Base-by-base conservation (phyloP, 2,797 vertebrate species). In the Premnoplex brunnescens region DNA sequence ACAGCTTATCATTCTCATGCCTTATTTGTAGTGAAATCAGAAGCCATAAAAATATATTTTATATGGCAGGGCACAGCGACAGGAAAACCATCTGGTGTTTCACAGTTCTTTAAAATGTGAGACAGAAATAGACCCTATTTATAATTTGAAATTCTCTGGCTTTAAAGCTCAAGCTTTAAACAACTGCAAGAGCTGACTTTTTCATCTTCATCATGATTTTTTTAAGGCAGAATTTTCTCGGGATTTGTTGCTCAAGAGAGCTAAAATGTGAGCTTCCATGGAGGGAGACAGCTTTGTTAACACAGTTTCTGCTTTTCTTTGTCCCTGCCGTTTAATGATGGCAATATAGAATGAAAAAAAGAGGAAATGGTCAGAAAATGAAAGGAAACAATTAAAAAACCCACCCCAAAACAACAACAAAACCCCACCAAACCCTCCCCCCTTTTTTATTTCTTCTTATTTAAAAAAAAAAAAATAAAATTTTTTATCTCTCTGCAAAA, bases 71-170 rank as follows among this genome's bases (percentile, higher is more conserved):
- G 67, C 88, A 85, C 46, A 81, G 69, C 9, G 59, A 44, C 67
- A 76, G 87, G 78, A 88, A 81, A 78, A 13, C 79, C 73, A 93
- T 88, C 91, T 91, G 82, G 69, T 49, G 27, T 84, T 95, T 84
- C 82, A 66, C 74, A 79, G 76, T 16, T 85, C 85, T 91, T 76
- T 68, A 80, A 73, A 87, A 75, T 76, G 49, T 30, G 51, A 84
- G 80, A 20, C 49, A 78, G 49, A 88, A 78, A 64, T 66, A 66
- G 10, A 32, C 23, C 0, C 34, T 84, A 58, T 78, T 81, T 94
- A 51, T 84, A 63, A 88, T 84, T 66, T 81, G 58, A 81, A 58
- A 84, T 93, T 93, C 23, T 85, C 85, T 92, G 62, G 59, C 51
- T 75, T 87, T 91, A 93, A 94, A 93, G 55, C 74, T 93, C 58